A percentile compares a stretch with the other conserved stretches of the same genome.
Evolutionary conservation across 92 coral and sea anemone species (phyloP).

Genomic region (Chrysogorgia sp.): DNA sequence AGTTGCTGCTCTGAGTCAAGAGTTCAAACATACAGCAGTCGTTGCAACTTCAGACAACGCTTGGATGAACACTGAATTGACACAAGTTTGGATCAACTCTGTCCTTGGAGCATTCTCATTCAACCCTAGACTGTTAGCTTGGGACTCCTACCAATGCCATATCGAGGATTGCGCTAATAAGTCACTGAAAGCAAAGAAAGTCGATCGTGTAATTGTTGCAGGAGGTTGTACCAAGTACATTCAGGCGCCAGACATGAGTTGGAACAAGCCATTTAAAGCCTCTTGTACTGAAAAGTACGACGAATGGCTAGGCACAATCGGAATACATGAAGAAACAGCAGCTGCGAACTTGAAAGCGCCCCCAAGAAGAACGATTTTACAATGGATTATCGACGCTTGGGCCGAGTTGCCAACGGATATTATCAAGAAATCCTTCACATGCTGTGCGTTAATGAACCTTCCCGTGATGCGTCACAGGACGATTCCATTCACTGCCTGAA

Average conservation of each 20-base stretch:
- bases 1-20: conserved; percentile 63
- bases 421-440: conserved; percentile 31
- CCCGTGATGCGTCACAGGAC: too few relatives aligned
- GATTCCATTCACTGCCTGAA: conserved; percentile 68
- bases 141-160: conserved; percentile 64
- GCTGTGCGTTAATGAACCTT: too few relatives aligned
- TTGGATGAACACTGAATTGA: conserved; percentile 47
- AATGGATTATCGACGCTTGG: conserved; percentile 9
- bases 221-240: conserved; percentile 57
- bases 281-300: too few relatives aligned
- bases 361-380: conserved; percentile 3
- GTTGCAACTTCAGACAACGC: conserved; percentile 56
- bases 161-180: conserved; percentile 59
- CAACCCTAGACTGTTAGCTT: conserved; percentile 48
- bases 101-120: too few relatives aligned
- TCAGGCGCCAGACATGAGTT: conserved; percentile 48
- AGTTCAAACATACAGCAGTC: conserved; percentile 57
- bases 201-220: conserved; percentile 63
- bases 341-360: conserved; percentile 3
- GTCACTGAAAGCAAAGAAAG: conserved; percentile 40
- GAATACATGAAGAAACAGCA: too few relatives aligned
- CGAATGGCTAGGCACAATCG: too few relatives aligned
- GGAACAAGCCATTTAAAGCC: conserved; percentile 53
- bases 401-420: conserved; percentile 13
- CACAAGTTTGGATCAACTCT: conserved; percentile 49